Evolutionary conservation across 2,888 invertebrate species (phyloP), one percentile per base, ranked within the genome.

Genomic region (Dryadula phaetusa): DNA sequence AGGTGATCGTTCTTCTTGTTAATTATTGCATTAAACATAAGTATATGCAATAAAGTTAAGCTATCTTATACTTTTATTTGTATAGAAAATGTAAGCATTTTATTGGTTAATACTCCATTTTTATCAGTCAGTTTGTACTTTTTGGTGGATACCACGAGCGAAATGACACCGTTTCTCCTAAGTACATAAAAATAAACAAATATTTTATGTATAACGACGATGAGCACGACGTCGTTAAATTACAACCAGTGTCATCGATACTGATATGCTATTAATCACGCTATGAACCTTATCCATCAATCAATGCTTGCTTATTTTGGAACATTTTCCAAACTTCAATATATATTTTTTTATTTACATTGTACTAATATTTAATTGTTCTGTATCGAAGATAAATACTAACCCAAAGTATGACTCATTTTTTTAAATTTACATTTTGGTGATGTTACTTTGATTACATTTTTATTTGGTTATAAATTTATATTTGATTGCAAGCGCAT

Each of bases 251-350:
- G 82, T 76, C 77, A 73, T 78, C 86, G 87, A 90, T 88, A 87
- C 82, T 86, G 87, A 88, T 88, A 83, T 66, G 71, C 72, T 75
- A 84, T 87, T 85, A 82, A 86, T 86, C 85, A 56, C 40, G 40
- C 83, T 82, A 74, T 69, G 60, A 71, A 66, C 54, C 42, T 28
- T 44, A 70, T 73, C 72, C 72, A 74, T 76, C 75, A 71, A 70
- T 77, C 73, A 74, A 67, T 40, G 64, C 64, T 28, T 63, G 49
- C 62, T 70, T 67, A 67, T 64, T 67, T 70, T 18, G 64, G 20
- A 63, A 22, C 25, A 34, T 54, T 66, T 62, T 42, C 34, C 37
- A n/a, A 49, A 20, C 54, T 64, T 64, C 42, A 44, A 63, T 63
- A 18, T 28, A 34, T 32, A 37, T n/a, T n/a, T 16, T 5, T n/a